Evolutionary conservation across 2,797 vertebrate genomes (phyloP), one percentile per base, ranked within the genome.

Genomic region (Emys orbicularis): DNA sequence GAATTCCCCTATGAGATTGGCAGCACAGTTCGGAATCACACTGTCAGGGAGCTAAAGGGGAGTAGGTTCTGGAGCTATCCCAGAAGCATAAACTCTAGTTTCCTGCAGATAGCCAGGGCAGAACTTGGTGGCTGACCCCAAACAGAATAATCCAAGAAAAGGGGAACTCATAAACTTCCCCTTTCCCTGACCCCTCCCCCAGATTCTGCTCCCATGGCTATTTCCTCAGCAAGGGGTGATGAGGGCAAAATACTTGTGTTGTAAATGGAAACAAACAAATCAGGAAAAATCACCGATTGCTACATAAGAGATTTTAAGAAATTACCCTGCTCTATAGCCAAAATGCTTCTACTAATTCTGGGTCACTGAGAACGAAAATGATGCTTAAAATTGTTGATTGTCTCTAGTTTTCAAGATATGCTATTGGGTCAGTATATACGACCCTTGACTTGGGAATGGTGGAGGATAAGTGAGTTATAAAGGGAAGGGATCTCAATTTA

Each of bases 231-330:
- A 83, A 0, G 74, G 1, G 23, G 21, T 0, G 37, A 10, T 29
- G 2, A 9, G 11, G 79, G 5, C 3, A 16, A 56, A n/a, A 12
- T 79, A 83, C 80, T 85, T 77, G 16, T 12, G 3, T 7, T 41
- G 2, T 8, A 0, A 0, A 88, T 86, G 49, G 37, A n/a, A 83
- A 59, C 82, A 31, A n/a, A 0, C 4, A 41, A 5, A 56, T 0
- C 6, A 47, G 0, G 80, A 1, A 19, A 83, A 53, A 3, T 18
- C 2, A 4, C 23, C 37, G 34, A 0, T 87, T 90, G 79, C 10
- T 5, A 84, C 9, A 54, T 1, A 65, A 81, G 83, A 84, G 19
- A 56, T 31, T 61, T 79, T 5, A 52, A 80, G 13, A 88, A 90
- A 86, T 72, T 8, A 41, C 41, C 41, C 41, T 41, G 41, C 41